Percentiles rank a stretch among this genome's conserved stretches.
These are phyloP conservation scores for Eudasyphora cyanicolor DNA, from an alignment of 2,888 invertebrate species.

Conservation along the genomic window DNA sequence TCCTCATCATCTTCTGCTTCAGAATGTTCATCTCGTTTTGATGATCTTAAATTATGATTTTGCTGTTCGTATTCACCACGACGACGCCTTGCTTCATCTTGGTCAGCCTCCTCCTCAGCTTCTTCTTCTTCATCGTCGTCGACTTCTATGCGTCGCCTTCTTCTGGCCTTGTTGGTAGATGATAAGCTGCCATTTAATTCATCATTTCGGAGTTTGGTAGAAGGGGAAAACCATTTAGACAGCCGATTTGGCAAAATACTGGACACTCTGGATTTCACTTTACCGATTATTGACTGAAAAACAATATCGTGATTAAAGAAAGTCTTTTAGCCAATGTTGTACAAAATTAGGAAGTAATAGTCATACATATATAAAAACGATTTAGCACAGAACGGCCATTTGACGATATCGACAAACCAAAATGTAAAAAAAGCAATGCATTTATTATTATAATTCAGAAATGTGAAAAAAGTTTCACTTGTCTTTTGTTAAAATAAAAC, in stretches of 20 bases:
- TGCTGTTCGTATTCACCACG: slow-evolving; percentile 68
- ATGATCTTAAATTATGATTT: slow-evolving; percentile 60
- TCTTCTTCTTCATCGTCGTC: slow-evolving; percentile 70
- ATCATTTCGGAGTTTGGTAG: slow-evolving; percentile 64
- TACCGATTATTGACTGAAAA: slow-evolving; percentile 78
- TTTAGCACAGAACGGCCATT: too few species aligned
- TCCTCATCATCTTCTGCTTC: slow-evolving; percentile 46
- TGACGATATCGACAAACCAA: too few species aligned
- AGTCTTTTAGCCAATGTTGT: too few species aligned
- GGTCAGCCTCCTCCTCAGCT: slow-evolving; percentile 70
- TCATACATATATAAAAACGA: too few species aligned
- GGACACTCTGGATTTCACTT: slow-evolving; percentile 77
- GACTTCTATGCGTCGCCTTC: slow-evolving; percentile 73
- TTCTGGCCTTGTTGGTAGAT: slow-evolving; percentile 53
- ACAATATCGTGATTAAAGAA: too few species aligned
- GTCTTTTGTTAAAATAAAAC: too few species aligned
- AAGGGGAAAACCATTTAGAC: slow-evolving; percentile 78
- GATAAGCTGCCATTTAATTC: slow-evolving; percentile 59
- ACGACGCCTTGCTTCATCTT: slow-evolving; percentile 58
- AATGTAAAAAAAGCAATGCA: background rate
- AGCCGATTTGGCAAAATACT: slow-evolving; percentile 77
- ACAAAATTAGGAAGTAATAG: too few species aligned
- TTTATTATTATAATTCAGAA: too few species aligned
- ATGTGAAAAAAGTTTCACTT: too few species aligned
- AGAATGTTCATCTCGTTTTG: slow-evolving; percentile 35